These are phyloP conservation scores for Nipponacmea schrenckii DNA, from an alignment of 2,888 invertebrate species.

Conservation along the genomic window DNA sequence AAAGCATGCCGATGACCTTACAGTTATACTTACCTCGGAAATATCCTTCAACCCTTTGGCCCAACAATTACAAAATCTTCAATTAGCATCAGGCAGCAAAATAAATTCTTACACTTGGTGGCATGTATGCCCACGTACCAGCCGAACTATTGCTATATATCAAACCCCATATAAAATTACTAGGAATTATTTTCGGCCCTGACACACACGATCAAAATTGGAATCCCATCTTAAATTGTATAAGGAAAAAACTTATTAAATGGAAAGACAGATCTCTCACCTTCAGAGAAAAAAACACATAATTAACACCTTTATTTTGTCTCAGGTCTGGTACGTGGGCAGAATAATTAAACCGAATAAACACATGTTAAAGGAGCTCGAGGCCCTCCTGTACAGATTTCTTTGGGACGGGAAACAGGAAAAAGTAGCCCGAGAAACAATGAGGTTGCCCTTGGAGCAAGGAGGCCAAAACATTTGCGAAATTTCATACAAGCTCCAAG, in stretches of 20 bases:
- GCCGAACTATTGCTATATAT: too few species aligned
- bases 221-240: too few species aligned
- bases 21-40: neutral
- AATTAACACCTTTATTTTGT: neutral
- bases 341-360: too few species aligned
- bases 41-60: neutral
- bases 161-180: too few species aligned
- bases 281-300: neutral
- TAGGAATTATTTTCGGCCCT: too few species aligned
- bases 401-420: neutral
- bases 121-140: too few species aligned
- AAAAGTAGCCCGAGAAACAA: neutral
- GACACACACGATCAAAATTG: too few species aligned
- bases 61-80: neutral
- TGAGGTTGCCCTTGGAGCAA: neutral
- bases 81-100: neutral
- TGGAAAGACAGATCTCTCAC: neutral
- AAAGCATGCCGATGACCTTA: neutral
- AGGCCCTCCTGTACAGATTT: neutral
- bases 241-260: too few species aligned
- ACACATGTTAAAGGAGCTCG: neutral
- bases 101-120: neutral
- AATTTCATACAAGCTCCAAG: neutral
- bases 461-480: neutral
- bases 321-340: neutral